Conservation (phyloP, 2,113 vertebrate species). For the Mustela nigripes region DNA sequence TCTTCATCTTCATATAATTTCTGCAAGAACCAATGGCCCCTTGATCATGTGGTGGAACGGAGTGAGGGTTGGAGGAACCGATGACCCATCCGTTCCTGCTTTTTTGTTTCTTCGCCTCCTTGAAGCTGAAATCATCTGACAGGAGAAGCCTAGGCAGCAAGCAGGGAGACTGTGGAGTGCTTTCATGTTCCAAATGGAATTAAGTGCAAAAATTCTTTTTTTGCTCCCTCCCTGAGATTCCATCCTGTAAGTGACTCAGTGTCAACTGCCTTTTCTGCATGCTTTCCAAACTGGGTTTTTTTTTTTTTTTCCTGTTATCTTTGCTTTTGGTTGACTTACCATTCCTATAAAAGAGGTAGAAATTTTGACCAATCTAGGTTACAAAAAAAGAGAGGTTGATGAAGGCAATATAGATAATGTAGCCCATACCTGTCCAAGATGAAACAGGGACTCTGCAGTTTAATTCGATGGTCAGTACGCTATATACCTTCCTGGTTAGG, state of each 20-base stretch:
- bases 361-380: conserved; percentile 57
- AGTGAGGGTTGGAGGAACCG: background rate
- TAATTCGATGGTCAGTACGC: background rate
- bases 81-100: background rate
- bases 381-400: background rate
- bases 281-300: conserved; percentile 52
- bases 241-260: conserved; percentile 61
- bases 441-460: background rate
- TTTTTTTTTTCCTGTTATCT: background rate
- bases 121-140: background rate
- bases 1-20: background rate
- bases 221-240: conserved; percentile 62
- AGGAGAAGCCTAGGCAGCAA: background rate
- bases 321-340: conserved; percentile 63
- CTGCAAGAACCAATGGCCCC: background rate
- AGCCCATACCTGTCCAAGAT: background rate
- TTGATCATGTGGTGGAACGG: background rate
- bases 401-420: background rate
- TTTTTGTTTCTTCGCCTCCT: background rate
- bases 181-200: background rate
- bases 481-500: background rate
- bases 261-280: conserved; percentile 68
- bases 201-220: background rate
- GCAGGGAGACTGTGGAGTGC: background rate
- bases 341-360: conserved; percentile 66